Evolutionary conservation across 2,797 vertebrate genomes (phyloP), one percentile per base, ranked within the genome.

Genomic region (Trematomus bernacchii): DNA sequence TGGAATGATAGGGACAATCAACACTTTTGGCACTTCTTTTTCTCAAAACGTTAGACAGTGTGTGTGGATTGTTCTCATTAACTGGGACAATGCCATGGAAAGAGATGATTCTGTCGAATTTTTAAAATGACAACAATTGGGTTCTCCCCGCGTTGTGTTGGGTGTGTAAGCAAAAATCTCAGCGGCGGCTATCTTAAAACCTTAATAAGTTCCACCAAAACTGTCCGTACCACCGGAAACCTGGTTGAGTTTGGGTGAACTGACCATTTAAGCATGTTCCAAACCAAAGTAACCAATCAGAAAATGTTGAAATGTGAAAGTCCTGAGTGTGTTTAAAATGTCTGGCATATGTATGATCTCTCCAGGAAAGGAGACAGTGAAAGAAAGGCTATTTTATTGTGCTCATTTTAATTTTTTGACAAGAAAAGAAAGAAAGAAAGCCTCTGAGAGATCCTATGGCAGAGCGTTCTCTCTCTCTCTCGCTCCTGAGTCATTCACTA

Each of bases 351-450:
- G 55, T 52, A 14, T 43, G 46, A 42, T 73, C 86, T 85, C 79
- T 88, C 85, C 85, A 91, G 79, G 61, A 90, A 90, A 89, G 84
- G 74, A 89, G 83, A 79, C 88, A 77, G 75, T 85, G 90, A 92
- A 90, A 91, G 89, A 93, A 93, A 90, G 75, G 90, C 83, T 89
- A 86, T 90, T 93, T 95, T 95, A 95, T 95, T 95, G 95, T 96
- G 95, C 95, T 96, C 94, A 94, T 95, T 94, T 91, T 78, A 86
- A 94, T 93, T 89, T 90, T 93, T 93, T 87, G 87, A 93, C 93
- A 94, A 84, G 86, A 91, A 89, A 90, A 89, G 76, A 91, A 88
- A 87, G 54, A 82, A 75, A 85, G 55, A 85, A 87, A 89, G 83
- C 86, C 80, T 88, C 85, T 75, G 85, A 86, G 89, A 91, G 85